Evolutionary conservation across 2,888 invertebrate species (phyloP).

Genomic region (Perizoma flavofasciatum): DNA sequence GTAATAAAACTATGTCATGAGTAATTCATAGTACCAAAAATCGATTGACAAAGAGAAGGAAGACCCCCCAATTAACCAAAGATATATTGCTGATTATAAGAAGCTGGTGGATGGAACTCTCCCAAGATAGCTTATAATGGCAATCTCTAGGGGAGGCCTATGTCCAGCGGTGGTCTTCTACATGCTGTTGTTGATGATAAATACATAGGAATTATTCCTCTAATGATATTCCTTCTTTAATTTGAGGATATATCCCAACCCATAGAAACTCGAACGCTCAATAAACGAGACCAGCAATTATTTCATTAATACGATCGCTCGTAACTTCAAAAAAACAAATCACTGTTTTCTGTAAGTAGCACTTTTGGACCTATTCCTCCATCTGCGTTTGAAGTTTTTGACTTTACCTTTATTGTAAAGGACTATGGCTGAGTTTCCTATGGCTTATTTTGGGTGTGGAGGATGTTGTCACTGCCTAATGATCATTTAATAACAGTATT

Average conservation of each 20-base stretch:
- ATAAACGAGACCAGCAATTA: conserved; percentile 48
- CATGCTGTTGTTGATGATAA: no score
- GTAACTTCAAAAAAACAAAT: conserved; percentile 42
- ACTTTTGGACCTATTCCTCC: background rate
- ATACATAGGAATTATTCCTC: no score
- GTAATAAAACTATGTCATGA: no score
- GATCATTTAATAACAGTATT: conserved; percentile 73
- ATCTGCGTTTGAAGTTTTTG: conserved; percentile 2
- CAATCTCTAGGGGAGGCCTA: no score
- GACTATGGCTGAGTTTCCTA: conserved; percentile 17
- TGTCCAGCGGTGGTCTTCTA: no score
- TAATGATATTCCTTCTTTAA: no score
- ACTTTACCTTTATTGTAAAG: conserved; percentile 7
- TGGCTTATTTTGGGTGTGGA: conserved; percentile 21
- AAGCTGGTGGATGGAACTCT: no score
- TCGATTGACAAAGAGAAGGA: no score
- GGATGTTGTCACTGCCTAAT: conserved; percentile 65
- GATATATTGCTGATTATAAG: no score
- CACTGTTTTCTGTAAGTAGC: conserved; percentile 36
- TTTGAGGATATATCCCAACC: conserved; percentile 6
- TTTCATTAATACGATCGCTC: conserved; percentile 59
- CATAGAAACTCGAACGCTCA: conserved; percentile 25
- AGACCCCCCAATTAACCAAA: no score
- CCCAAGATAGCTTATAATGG: no score
- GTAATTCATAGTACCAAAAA: no score